Base-by-base conservation (phyloP, 2,113 vertebrate species). In the Murina feae region DNA sequence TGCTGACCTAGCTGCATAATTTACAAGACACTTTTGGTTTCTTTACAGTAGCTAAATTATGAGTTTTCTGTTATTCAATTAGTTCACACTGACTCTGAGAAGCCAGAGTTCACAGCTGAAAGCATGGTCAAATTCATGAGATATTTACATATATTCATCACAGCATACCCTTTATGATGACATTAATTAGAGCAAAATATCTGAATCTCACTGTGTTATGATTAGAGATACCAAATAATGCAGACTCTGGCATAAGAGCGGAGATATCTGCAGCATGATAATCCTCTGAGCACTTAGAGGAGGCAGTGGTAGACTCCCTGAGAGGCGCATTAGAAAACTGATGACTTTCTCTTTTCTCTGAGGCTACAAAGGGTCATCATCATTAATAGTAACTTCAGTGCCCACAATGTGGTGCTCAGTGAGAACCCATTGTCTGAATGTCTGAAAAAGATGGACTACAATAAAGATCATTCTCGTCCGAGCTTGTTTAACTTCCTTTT, bases 121-220 rank as follows among this genome's bases (percentile, higher is more conserved):
- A 97, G 94, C 90, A 94, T 87, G 93, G 16, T 20, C 94, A 87
- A 76, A 97, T 89, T 90, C 88, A 85, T 81, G 90, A 94, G 93
- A 76, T 96, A 95, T 97, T 97, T 96, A 97, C 94, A 82, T 42
- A 69, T 89, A 87, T 97, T 98, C 97, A 97, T 97, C 96, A 97
- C 85, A 97, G 95, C 83, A 94, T 86, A 94, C 85, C 68, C 92
- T 97, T 96, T 92, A 90, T 78, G 94, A 96, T 97, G 96, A 93
- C 96, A 98, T 95, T 98, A 94, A 97, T 95, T 97, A 97, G 85
- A 97, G 86, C 95, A 96, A 96, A 96, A 13, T 96, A 97, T 97
- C 85, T 93, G 96, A 92, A 90, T 96, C 92, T 97, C 94, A 93
- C 90, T 93, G 65, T 86, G 44, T 94, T 95, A 49, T 95, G 87